These are phyloP conservation scores for Sciurus carolinensis DNA, from an alignment of 2,797 vertebrate species.

Conservation along the genomic window DNA sequence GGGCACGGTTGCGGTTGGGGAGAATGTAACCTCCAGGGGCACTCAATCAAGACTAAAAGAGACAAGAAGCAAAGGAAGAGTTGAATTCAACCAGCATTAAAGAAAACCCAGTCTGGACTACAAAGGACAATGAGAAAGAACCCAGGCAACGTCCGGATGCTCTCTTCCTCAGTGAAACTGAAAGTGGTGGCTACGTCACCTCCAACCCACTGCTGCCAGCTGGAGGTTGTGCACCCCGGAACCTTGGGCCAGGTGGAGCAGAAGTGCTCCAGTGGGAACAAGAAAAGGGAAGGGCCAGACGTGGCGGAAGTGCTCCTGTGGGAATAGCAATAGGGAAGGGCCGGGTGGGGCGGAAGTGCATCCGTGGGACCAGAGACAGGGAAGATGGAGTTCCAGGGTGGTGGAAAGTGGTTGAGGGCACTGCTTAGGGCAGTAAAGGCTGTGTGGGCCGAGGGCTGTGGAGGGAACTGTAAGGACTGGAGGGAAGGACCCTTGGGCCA, in stretches of 20 bases:
- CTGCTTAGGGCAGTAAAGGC: neutral
- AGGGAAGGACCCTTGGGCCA: rapidly evolving
- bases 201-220: no score
- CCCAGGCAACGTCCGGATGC: rapidly evolving
- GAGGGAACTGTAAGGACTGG: no score
- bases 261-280: neutral
- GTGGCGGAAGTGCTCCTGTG: neutral
- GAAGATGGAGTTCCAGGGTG: neutral
- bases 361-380: neutral
- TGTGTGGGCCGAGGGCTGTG: rapidly evolving
- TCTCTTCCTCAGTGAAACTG: neutral
- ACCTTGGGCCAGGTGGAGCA: neutral
- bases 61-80: neutral
- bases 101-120: constrained; percentile 52
- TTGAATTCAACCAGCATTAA: constrained; percentile 64
- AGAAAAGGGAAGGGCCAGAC: neutral
- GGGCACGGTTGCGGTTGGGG: neutral
- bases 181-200: neutral
- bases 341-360: neutral
- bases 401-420: neutral
- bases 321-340: neutral
- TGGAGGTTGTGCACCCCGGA: neutral
- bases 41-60: constrained; percentile 1
- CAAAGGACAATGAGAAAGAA: neutral
- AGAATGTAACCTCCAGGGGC: neutral